These are phyloP conservation scores for Ailurus styani DNA, from an alignment of 2,113 vertebrate species.

Conservation along the genomic window DNA sequence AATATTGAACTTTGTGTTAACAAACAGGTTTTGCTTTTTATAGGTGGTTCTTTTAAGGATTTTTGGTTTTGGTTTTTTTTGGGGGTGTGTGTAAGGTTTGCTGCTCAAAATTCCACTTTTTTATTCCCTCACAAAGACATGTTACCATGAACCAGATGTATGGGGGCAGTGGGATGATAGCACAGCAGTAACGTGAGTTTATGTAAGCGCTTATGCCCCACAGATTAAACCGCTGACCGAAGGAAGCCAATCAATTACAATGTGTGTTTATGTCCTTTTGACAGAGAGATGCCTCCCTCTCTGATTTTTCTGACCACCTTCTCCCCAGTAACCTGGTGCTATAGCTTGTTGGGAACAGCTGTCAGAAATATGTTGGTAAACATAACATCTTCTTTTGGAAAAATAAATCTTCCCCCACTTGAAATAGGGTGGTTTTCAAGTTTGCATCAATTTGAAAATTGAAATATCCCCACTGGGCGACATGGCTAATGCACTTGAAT, in stretches of 20 bases:
- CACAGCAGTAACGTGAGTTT: slow-evolving; percentile 42
- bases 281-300: slow-evolving; percentile 30
- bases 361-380: slow-evolving; percentile 24
- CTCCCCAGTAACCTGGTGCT: background rate
- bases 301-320: background rate
- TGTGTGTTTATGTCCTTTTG: slow-evolving; percentile 5
- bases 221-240: slow-evolving; percentile 47
- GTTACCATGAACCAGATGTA: background rate
- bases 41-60: slow-evolving; percentile 28
- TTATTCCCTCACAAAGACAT: background rate
- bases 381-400: slow-evolving; percentile 47
- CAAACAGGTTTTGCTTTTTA: slow-evolving; percentile 46
- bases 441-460: slow-evolving; percentile 61
- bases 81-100: slow-evolving; percentile 13
- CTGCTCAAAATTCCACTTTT: background rate
- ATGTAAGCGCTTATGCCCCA: slow-evolving; percentile 33
- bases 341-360: slow-evolving; percentile 15
- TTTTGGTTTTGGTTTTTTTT: slow-evolving; percentile 28
- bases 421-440: slow-evolving; percentile 51
- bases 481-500: slow-evolving; percentile 62
- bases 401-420: slow-evolving; percentile 31
- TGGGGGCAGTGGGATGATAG: background rate
- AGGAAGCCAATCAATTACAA: slow-evolving; percentile 23
- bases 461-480: slow-evolving; percentile 54
- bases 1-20: slow-evolving; percentile 54